Percentiles rank a stretch among this genome's conserved stretches.
Conservation (phyloP, 2,888 invertebrate genomes). For the Scaptomyza tumidula region DNA sequence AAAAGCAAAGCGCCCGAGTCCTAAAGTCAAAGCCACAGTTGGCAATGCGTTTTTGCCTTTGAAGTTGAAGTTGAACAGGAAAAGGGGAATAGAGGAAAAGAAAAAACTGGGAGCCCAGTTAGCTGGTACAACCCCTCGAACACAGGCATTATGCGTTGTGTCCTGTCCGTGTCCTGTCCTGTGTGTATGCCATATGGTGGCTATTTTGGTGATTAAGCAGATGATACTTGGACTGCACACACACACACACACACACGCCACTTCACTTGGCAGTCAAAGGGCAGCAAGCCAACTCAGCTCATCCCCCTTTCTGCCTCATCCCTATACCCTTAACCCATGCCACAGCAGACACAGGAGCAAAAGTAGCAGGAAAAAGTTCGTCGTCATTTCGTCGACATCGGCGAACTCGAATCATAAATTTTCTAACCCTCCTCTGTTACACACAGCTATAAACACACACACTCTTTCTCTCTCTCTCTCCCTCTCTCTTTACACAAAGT, state of each 20-base stretch:
- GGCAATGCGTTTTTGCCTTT: constrained; percentile 70
- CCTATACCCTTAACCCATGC: too few relatives aligned
- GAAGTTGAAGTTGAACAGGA: constrained; percentile 55
- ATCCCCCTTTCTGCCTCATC: constrained; percentile 12
- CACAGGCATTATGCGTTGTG: constrained; percentile 29
- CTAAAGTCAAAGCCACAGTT: constrained; percentile 50
- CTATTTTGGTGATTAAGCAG: constrained; percentile 81
- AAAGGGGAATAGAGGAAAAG: not conserved
- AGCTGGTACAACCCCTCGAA: constrained; percentile 48
- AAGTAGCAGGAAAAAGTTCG: constrained; percentile 55
- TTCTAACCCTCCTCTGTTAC: constrained; percentile 59
- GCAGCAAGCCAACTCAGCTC: constrained; percentile 62
- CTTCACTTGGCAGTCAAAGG: constrained; percentile 55
- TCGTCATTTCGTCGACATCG: constrained; percentile 70
- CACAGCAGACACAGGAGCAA: constrained; percentile 13
- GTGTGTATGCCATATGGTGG: constrained; percentile 76
- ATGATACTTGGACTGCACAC: constrained; percentile 67
- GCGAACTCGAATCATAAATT: constrained; percentile 72
- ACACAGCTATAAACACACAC: not conserved
- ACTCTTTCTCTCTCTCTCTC: not conserved
- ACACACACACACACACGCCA: constrained; percentile 31
- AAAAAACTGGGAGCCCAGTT: constrained; percentile 7
- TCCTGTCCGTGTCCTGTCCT: not conserved
- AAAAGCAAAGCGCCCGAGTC: constrained; percentile 63
- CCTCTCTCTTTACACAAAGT: not conserved